These are phyloP conservation scores for Bovichtus diacanthus DNA, from an alignment of 2,797 vertebrate genomes.

Conservation along the genomic window DNA sequence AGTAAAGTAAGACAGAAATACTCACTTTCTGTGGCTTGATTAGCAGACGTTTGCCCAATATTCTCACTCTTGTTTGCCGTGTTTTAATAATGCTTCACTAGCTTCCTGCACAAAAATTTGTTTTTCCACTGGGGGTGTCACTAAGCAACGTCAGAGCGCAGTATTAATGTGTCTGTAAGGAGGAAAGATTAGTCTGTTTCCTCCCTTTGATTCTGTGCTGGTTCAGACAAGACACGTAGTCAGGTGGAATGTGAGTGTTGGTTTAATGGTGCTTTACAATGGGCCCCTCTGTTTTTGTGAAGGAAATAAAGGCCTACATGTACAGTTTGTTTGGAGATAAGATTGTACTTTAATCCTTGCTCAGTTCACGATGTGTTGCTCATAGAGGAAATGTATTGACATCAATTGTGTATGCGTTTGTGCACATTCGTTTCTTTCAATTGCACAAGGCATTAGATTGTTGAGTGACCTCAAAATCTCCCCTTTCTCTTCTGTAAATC, in stretches of 20 bases:
- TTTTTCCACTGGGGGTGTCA: slow-evolving; percentile 78
- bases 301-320: slow-evolving; percentile 60
- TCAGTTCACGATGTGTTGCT: slow-evolving; percentile 54
- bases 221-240: slow-evolving; percentile 67
- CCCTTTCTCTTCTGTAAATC: slow-evolving; percentile 41
- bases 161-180: slow-evolving; percentile 65
- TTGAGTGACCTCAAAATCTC: slow-evolving; percentile 64
- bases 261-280: slow-evolving; percentile 58
- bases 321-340: slow-evolving; percentile 57
- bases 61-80: slow-evolving; percentile 74
- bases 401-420: slow-evolving; percentile 38
- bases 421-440: slow-evolving; percentile 41
- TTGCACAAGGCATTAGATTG: slow-evolving; percentile 43
- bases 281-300: slow-evolving; percentile 61
- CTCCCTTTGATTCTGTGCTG: slow-evolving; percentile 70
- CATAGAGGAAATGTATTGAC: slow-evolving; percentile 43
- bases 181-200: slow-evolving; percentile 76
- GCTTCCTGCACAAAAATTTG: slow-evolving; percentile 73
- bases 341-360: slow-evolving; percentile 27
- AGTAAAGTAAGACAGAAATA: slow-evolving; percentile 30
- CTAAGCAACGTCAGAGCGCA: slow-evolving; percentile 67
- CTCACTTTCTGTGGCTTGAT: slow-evolving; percentile 47
- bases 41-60: slow-evolving; percentile 66
- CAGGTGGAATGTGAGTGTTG: slow-evolving; percentile 75
- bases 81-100: slow-evolving; percentile 75